Conservation (phyloP, 2,113 vertebrate species). For the Stigmatopora argus region DNA sequence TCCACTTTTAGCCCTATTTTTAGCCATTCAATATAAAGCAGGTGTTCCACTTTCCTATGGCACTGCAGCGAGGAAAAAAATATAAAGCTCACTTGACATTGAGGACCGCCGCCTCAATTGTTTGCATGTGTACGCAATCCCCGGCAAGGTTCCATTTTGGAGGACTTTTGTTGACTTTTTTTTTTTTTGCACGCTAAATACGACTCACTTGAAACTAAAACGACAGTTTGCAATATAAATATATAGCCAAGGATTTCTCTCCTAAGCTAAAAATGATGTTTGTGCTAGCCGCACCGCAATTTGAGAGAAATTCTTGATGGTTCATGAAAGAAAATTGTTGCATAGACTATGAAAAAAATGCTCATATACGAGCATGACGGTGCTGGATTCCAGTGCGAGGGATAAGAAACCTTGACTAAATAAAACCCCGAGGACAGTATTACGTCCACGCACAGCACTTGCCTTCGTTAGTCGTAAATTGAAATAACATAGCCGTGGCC, state of each 20-base stretch:
- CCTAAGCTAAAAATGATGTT: too few relatives aligned
- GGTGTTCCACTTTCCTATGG: background rate
- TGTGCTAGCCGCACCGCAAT: too few relatives aligned
- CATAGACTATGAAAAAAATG: background rate
- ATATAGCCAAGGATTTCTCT: too few relatives aligned
- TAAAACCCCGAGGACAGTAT: conserved; percentile 31
- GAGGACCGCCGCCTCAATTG: background rate
- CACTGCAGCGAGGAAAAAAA: background rate
- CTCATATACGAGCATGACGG: background rate
- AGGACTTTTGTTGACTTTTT: background rate
- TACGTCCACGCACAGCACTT: conserved; percentile 19
- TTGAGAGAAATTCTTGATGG: background rate
- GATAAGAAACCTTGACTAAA: conserved; percentile 30
- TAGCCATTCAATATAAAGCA: background rate
- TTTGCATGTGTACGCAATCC: background rate
- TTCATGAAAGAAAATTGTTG: background rate
- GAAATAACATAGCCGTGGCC: conserved; percentile 43
- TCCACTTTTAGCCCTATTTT: background rate
- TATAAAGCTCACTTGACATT: background rate
- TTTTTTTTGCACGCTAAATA: background rate
- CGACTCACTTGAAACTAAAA: background rate
- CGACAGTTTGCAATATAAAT: too few relatives aligned
- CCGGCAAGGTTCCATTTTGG: background rate
- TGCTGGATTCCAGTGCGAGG: conserved; percentile 18
- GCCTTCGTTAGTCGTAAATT: conserved; percentile 45